Base-by-base conservation (phyloP, 2,113 vertebrate genomes). In the Mola mola region DNA sequence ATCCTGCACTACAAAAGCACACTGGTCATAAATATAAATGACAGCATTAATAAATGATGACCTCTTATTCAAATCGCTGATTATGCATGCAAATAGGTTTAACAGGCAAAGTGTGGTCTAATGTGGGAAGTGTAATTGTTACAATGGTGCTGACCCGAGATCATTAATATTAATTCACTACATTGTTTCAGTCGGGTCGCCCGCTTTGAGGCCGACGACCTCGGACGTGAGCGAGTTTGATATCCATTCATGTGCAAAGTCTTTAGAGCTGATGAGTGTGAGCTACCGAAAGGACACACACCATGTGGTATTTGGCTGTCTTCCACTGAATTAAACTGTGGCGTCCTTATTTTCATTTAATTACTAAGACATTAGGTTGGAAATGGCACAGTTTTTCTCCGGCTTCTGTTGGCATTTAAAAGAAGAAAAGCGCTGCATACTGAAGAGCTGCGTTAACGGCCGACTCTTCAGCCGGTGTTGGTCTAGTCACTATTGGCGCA, bases 21-120 rank as follows among this genome's bases (percentile, higher is more conserved):
- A 59, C 28, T 9, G 34, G 48, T 78, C 74, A 84, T 87, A 78
- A 87, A 92, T 92, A 89, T 87, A 88, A 89, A 91, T 88, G 76
- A 58, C 67, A 46, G 61, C 49, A 74, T 91, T 77, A 84, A 88
- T 92, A 90, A 89, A 85, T 84, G 63, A 92, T 82, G 56, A 68
- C 64, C 64, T 50, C 71, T 78, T 31, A 81, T 85, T 79, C 72
- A 68, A 78, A 81, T 48, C 58, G 57, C 69, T 83, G 72, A 87
- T 91, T 80, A 75, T 77, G 58, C 81, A 88, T 88, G 87, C 84
- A 88, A 82, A 88, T 81, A 56, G 66, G 55, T 77, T 84, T 78
- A 79, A 68, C 9, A 26, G 72, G 56, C 66, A 62, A 66, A 74
- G 65, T 67, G 66, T 53, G 66, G 47, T 67, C 74, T 75, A 55